Base-by-base conservation (phyloP, 2,797 vertebrate genomes). In the Phylloscopus collybita region DNA sequence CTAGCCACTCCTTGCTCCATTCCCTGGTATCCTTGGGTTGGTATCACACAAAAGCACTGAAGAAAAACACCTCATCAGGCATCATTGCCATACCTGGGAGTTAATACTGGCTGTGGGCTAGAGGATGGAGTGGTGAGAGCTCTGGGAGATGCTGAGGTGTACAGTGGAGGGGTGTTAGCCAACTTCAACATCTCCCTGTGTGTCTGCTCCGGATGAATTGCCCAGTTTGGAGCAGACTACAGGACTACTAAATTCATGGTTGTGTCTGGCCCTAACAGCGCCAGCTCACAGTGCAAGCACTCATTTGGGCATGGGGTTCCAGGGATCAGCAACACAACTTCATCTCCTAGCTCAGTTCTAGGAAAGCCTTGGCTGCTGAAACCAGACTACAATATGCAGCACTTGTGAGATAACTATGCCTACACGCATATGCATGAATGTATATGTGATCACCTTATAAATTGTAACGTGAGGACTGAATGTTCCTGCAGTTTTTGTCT, bases 21-120 rank as follows among this genome's bases (percentile, higher is more conserved):
- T 51, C 17, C 25, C 59, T 38, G 17, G 5, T 53, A 4, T 79
- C 19, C 44, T 80, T 30, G 57, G 19, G 8, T 4, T 82, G 21
- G 32, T 76, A 16, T 29, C 59, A 53, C n/a, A 51, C 8, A 78
- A 53, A 78, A 11, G 11, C 61, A n/a, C 26, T 29, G 14, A 54
- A 53, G 38, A 36, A 69, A 85, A 50, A 3, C 22, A 60, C 4
- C n/a, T 53, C 21, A 5, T n/a, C 27, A 59, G 44, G 23, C 30
- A 80, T 13, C 30, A 26, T 0, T 2, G 2, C 47, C 5, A 0
- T 40, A 25, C 18, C 36, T 44, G 20, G 30, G n/a, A 70, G 16
- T 23, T 13, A 16, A 7, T 30, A 30, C 4, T 6, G 47, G 19
- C 40, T 79, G 19, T 29, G 29, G 38, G 38, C 12, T 64, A 59